Conservation (phyloP, 2,888 invertebrate genomes). For the Ennomos erosarius region DNA sequence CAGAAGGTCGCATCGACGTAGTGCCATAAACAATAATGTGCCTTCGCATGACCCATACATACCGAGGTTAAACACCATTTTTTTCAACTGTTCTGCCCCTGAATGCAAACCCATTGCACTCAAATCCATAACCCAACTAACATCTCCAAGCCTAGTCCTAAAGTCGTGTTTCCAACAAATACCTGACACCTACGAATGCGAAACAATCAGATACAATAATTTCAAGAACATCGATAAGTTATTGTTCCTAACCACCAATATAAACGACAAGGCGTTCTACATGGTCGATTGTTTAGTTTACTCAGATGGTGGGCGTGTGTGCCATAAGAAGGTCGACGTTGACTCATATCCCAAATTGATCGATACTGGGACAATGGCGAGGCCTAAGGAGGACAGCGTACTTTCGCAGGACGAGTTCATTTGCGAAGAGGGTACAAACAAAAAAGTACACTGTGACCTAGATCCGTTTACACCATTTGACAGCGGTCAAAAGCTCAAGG, state of each 20-base stretch:
- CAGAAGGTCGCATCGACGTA: conserved; percentile 47
- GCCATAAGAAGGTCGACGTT: conserved; percentile 63
- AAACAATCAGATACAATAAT: conserved; percentile 62
- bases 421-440: conserved; percentile 63
- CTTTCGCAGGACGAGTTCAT: conserved; percentile 74
- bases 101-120: conserved; percentile 57
- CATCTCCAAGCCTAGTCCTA: conserved; percentile 50
- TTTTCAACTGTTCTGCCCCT: conserved; percentile 63
- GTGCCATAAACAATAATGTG: conserved; percentile 39
- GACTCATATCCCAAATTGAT: conserved; percentile 63
- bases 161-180: conserved; percentile 57
- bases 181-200: conserved; percentile 56
- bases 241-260: conserved; percentile 61
- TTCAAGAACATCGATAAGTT: conserved; percentile 72
- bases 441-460: conserved; percentile 63
- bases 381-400: conserved; percentile 62
- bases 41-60: conserved; percentile 75
- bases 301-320: conserved; percentile 65
- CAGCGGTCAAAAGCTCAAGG: conserved; percentile 57
- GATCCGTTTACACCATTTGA: conserved; percentile 63
- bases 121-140: conserved; percentile 63
- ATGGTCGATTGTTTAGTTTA: conserved; percentile 74
- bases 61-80: conserved; percentile 57
- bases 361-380: conserved; percentile 63
- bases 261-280: conserved; percentile 65